A percentile compares a stretch with the other conserved stretches of the same genome.
Evolutionary conservation across 2,113 vertebrate species (phyloP).

Genomic region (Laticauda colubrina): DNA sequence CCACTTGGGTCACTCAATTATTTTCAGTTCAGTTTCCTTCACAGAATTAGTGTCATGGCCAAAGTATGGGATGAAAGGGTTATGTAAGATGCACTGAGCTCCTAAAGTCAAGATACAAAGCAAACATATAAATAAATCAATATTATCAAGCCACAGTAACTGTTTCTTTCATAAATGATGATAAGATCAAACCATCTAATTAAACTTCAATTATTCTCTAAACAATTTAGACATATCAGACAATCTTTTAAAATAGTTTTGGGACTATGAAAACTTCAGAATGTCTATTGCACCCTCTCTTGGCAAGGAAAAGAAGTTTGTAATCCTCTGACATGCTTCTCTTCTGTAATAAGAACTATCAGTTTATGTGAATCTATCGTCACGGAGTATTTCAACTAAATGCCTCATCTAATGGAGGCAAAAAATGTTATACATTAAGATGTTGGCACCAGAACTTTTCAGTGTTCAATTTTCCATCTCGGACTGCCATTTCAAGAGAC

Average conservation of each 20-base stretch:
- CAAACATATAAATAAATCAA: neutral
- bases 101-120: neutral
- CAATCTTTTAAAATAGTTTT: neutral
- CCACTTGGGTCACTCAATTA: neutral
- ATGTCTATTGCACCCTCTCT: conserved; percentile 23
- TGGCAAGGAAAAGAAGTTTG: conserved; percentile 1
- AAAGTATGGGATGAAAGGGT: neutral
- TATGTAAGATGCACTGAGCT: neutral
- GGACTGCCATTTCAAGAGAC: neutral
- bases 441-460: neutral
- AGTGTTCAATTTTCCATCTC: neutral
- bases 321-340: neutral
- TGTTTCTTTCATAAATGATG: neutral
- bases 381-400: neutral
- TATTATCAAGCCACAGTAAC: neutral
- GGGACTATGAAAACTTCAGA: neutral
- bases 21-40: neutral
- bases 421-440: neutral
- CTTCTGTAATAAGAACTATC: neutral
- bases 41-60: neutral
- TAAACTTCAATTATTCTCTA: neutral
- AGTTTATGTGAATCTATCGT: neutral
- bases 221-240: neutral
- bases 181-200: neutral
- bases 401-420: neutral